These are phyloP conservation scores for Leptobrachium ailaonicum DNA, from an alignment of 2,113 vertebrate genomes.

Conservation along the genomic window DNA sequence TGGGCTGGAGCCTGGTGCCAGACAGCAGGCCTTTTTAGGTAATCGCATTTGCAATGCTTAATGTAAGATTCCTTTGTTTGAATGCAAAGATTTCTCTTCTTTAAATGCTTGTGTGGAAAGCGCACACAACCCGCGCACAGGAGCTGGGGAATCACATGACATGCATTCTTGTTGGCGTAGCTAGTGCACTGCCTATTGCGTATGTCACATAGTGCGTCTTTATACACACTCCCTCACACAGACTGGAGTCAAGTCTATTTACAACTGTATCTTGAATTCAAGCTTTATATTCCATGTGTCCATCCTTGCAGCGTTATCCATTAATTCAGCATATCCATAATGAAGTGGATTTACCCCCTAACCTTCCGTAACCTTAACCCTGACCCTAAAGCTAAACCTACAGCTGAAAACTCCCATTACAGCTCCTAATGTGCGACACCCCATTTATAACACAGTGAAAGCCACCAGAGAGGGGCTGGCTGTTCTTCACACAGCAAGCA, in stretches of 20 bases:
- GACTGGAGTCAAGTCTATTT: not conserved
- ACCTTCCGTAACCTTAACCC: too few species aligned
- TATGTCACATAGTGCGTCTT: constrained; percentile 28
- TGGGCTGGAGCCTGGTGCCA: constrained; percentile 1
- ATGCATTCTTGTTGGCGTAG: not conserved
- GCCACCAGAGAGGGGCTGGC: too few species aligned
- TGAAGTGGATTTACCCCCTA: too few species aligned
- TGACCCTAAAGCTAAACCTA: too few species aligned
- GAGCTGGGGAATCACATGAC: constrained; percentile 13
- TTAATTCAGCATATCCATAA: too few species aligned
- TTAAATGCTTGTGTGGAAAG: constrained; percentile 18
- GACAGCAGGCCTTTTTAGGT: constrained; percentile 36
- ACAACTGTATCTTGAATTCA: too few species aligned
- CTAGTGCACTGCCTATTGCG: not conserved
- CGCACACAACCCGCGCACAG: not conserved
- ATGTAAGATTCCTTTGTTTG: constrained; percentile 40
- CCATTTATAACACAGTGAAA: too few species aligned
- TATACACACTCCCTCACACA: constrained; percentile 4
- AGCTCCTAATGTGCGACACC: too few species aligned
- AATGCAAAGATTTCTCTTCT: not conserved
- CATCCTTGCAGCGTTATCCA: too few species aligned
- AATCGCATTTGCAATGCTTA: constrained; percentile 32
- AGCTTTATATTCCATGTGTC: too few species aligned
- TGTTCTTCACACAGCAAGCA: too few species aligned
- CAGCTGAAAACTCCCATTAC: too few species aligned